phyloP scores from a whole-genome alignment of 1,140 invertebrate genomes.

The Araneus ventricosus region DNA sequence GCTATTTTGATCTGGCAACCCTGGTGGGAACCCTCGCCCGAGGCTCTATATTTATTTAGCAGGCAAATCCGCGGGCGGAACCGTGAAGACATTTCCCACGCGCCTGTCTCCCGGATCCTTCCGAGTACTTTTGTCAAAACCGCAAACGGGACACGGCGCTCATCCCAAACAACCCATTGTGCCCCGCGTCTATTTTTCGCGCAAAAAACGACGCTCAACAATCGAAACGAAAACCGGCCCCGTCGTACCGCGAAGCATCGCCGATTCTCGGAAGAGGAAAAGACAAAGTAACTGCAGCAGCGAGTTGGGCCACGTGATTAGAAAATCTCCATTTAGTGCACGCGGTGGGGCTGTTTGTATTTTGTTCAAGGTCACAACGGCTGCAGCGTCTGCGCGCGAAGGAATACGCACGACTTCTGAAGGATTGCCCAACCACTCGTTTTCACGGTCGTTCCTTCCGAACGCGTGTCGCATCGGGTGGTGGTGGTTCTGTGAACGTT shows the following conservation, averaged over 20 bases:
- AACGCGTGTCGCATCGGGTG: neutral
- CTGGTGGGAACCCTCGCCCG: too few species aligned
- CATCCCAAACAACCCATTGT: neutral
- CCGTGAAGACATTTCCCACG: neutral
- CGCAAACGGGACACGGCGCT: neutral
- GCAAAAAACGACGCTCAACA: neutral
- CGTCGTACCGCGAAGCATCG: neutral
- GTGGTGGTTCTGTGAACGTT: conserved; percentile 6
- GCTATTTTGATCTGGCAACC: too few species aligned
- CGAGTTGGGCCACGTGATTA: conserved; percentile 17
- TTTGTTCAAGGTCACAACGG: neutral
- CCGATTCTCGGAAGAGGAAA: conserved; percentile 2
- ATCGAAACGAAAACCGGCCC: conserved; percentile 17
- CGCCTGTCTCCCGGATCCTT: neutral
- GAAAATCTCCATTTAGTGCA: conserved; percentile 10
- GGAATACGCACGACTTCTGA: neutral
- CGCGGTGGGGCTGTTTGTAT: neutral
- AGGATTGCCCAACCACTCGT: neutral
- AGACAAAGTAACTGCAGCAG: neutral
- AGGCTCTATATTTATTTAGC: too few species aligned
- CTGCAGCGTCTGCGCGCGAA: conserved; percentile 2
- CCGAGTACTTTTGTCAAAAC: neutral
- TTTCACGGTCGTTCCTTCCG: conserved; percentile 3
- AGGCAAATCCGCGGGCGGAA: neutral
- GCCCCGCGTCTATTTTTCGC: neutral